Conservation (phyloP, 2,113 vertebrate genomes). For the Equus quagga region DNA sequence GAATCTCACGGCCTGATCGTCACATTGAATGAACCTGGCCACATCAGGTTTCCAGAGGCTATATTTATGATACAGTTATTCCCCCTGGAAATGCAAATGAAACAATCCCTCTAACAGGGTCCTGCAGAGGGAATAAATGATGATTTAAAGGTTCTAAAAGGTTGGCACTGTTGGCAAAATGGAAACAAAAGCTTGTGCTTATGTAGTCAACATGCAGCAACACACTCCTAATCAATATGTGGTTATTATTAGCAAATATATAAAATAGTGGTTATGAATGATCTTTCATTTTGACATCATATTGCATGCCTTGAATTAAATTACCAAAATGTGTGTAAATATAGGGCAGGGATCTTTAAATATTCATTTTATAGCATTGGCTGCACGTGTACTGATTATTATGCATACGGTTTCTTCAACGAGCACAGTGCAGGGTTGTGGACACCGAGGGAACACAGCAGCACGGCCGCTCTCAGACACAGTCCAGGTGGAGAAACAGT, state of each 20-base stretch:
- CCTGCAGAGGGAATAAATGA: not conserved
- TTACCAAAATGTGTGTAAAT: slow-evolving; percentile 65
- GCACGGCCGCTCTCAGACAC: not conserved
- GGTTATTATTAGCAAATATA: slow-evolving; percentile 75
- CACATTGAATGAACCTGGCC: not conserved
- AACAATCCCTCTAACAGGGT: not conserved
- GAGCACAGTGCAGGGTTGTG: not conserved
- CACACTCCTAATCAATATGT: slow-evolving; percentile 71
- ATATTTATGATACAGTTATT: not conserved
- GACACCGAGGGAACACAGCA: not conserved
- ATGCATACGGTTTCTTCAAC: not conserved
- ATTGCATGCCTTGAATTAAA: slow-evolving; percentile 69
- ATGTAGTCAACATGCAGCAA: slow-evolving; percentile 66
- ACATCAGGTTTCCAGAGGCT: not conserved
- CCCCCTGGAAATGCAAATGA: not conserved
- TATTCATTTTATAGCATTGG: not conserved
- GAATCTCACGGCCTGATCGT: not conserved
- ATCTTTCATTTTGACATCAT: slow-evolving; percentile 71
- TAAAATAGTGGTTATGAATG: slow-evolving; percentile 74
- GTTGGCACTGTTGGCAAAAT: not conserved
- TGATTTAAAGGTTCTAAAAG: not conserved
- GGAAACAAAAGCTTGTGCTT: slow-evolving; percentile 75
- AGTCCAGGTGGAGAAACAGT: not conserved
- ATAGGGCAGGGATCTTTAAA: slow-evolving; percentile 51
- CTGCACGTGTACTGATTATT: not conserved